These are phyloP conservation scores for Cinara cedri DNA, from an alignment of 2,888 invertebrate species.

Conservation along the genomic window DNA sequence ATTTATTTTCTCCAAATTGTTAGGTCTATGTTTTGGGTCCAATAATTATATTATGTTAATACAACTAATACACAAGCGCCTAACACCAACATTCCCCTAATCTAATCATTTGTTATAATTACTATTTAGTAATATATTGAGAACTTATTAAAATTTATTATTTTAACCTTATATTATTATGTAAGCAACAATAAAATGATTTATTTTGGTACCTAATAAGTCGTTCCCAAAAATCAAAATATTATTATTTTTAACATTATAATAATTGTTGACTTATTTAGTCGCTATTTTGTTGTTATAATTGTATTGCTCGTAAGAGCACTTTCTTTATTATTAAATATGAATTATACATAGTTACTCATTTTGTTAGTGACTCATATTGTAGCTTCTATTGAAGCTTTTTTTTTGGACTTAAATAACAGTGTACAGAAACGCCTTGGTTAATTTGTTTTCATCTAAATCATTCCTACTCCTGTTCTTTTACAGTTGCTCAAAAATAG, in stretches of 20 bases:
- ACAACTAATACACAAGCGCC: slow-evolving; percentile 40
- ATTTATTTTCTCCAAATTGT: slow-evolving; percentile 54
- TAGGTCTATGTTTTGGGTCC: slow-evolving; percentile 57
- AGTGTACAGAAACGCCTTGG: slow-evolving; percentile 39
- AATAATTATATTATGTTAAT: slow-evolving; percentile 50
- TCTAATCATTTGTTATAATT: slow-evolving; percentile 38
- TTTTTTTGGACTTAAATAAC: slow-evolving; percentile 44
- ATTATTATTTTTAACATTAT: slow-evolving; percentile 34
- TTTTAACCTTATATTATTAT: slow-evolving; percentile 11
- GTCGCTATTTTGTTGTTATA: slow-evolving; percentile 55
- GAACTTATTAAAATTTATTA: slow-evolving; percentile 36
- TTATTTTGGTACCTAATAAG: slow-evolving; percentile 55
- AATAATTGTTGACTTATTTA: slow-evolving; percentile 56
- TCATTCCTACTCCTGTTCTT: slow-evolving; percentile 40
- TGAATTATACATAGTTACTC: slow-evolving; percentile 56
- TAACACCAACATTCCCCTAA: slow-evolving; percentile 53
- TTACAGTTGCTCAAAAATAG: slow-evolving; percentile 27
- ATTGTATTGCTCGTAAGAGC: slow-evolving; percentile 42
- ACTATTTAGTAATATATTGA: slow-evolving; percentile 37
- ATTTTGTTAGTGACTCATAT: slow-evolving; percentile 54
- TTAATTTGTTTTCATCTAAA: slow-evolving; percentile 31
- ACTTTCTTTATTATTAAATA: slow-evolving; percentile 53
- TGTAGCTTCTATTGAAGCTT: slow-evolving; percentile 57
- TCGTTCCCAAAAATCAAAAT: slow-evolving; percentile 47
- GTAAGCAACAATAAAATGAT: slow-evolving; percentile 45